phyloP scores from a whole-genome alignment of 2,113 vertebrate genomes.

The Galbula dea region DNA sequence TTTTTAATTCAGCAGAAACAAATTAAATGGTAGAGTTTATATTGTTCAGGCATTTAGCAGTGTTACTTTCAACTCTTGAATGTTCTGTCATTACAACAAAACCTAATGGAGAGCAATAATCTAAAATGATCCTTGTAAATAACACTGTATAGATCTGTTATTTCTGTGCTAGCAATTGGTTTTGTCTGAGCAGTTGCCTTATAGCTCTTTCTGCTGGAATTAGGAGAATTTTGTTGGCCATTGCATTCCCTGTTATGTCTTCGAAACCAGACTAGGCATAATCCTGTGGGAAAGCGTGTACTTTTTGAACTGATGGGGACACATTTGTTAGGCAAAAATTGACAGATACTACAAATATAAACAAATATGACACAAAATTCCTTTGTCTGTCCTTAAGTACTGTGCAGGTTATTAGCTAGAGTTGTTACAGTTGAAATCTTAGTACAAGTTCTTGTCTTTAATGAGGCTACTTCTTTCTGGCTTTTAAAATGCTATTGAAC shows the following conservation, averaged over 20 bases:
- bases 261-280: neutral
- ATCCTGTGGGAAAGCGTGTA: neutral
- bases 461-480: constrained; percentile 17
- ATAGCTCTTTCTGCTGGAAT: neutral
- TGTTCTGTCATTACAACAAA: neutral
- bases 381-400: neutral
- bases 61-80: neutral
- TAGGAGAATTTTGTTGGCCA: neutral
- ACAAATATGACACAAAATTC: neutral
- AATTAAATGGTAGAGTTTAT: neutral
- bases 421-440: neutral
- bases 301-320: neutral
- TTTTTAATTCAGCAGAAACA: neutral
- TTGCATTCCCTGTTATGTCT: neutral
- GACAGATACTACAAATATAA: neutral
- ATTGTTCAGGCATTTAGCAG: neutral
- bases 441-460: constrained; percentile 3
- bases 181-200: neutral
- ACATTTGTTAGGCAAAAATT: neutral
- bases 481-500: constrained; percentile 48
- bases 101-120: neutral
- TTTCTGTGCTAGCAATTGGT: neutral
- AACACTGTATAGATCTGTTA: neutral
- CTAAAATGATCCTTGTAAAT: neutral
- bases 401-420: neutral